A percentile compares a stretch with the other conserved stretches of the same genome.
These are phyloP conservation scores for Dioctria rufipes DNA, from an alignment of 2,888 invertebrate genomes.

Conservation along the genomic window DNA sequence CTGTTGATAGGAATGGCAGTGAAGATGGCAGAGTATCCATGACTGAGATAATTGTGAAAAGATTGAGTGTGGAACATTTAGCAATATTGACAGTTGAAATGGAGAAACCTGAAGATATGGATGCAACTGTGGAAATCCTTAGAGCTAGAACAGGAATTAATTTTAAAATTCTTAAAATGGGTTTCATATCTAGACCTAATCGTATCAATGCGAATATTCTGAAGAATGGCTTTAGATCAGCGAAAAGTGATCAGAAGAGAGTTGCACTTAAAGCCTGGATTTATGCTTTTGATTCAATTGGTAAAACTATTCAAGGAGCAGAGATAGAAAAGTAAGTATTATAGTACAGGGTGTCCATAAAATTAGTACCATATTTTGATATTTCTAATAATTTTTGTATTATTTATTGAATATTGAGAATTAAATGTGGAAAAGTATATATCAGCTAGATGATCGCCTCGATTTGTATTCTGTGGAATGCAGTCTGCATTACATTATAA, in stretches of 20 bases:
- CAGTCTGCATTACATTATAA: too few relatives aligned
- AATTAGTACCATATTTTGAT: too few relatives aligned
- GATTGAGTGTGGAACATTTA: constrained; percentile 59
- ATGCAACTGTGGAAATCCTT: constrained; percentile 55
- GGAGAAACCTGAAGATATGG: constrained; percentile 46
- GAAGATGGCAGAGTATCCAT: constrained; percentile 59
- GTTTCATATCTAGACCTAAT: constrained; percentile 43
- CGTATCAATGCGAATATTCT: too few relatives aligned
- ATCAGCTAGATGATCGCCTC: too few relatives aligned
- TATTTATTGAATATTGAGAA: too few relatives aligned
- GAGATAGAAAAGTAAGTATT: constrained; percentile 60
- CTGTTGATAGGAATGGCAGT: constrained; percentile 63
- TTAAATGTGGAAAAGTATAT: too few relatives aligned
- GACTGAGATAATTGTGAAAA: constrained; percentile 59
- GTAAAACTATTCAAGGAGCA: constrained; percentile 56
- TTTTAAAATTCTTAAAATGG: constrained; percentile 57
- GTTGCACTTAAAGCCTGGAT: constrained; percentile 60
- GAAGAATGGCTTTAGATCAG: too few relatives aligned
- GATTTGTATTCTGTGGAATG: too few relatives aligned
- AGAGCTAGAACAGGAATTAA: constrained; percentile 53
- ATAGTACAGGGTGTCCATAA: not conserved
- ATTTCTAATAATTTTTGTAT: too few relatives aligned
- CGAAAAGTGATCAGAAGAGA: not conserved
- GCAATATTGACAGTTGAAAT: constrained; percentile 60
- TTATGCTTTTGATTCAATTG: constrained; percentile 60